These are phyloP conservation scores for Clarias macrocephalus DNA, from an alignment of 2,113 vertebrate genomes.

Conservation along the genomic window DNA sequence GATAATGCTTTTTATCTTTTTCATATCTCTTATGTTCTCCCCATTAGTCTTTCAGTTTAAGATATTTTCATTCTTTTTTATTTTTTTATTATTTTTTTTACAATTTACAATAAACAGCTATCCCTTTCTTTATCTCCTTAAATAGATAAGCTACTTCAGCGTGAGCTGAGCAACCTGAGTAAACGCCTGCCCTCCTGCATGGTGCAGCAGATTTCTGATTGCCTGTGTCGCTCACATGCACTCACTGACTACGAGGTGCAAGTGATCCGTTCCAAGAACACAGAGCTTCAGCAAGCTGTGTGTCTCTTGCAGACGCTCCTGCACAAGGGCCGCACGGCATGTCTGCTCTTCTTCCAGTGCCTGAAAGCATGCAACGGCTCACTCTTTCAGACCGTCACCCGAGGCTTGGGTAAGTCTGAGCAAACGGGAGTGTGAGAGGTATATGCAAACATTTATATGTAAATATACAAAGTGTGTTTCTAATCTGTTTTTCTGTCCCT, in stretches of 20 bases:
- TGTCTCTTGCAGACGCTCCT: conserved; percentile 56
- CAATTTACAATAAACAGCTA: not conserved
- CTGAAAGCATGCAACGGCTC: conserved; percentile 41
- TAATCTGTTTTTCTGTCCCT: not conserved
- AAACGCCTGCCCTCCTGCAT: conserved; percentile 45
- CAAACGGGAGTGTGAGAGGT: not conserved
- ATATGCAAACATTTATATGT: not conserved
- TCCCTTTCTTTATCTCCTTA: not conserved
- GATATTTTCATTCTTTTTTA: no score
- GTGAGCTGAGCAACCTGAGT: conserved; percentile 44
- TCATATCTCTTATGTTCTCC: not conserved
- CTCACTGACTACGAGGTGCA: conserved; percentile 56
- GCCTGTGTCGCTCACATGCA: conserved; percentile 33
- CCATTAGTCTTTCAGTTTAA: not conserved
- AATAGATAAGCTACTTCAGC: conserved; percentile 46
- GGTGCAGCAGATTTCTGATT: conserved; percentile 50
- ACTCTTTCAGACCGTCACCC: conserved; percentile 41
- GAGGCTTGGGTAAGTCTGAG: conserved; percentile 52
- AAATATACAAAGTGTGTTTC: not conserved
- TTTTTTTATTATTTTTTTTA: not conserved
- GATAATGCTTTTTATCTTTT: not conserved
- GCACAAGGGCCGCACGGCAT: conserved; percentile 55
- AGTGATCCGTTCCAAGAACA: conserved; percentile 44
- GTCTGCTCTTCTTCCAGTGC: conserved; percentile 60
- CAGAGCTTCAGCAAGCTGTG: conserved; percentile 51